Conservation (phyloP, 2,888 invertebrate genomes). For the Rugalucina vietnamica region DNA sequence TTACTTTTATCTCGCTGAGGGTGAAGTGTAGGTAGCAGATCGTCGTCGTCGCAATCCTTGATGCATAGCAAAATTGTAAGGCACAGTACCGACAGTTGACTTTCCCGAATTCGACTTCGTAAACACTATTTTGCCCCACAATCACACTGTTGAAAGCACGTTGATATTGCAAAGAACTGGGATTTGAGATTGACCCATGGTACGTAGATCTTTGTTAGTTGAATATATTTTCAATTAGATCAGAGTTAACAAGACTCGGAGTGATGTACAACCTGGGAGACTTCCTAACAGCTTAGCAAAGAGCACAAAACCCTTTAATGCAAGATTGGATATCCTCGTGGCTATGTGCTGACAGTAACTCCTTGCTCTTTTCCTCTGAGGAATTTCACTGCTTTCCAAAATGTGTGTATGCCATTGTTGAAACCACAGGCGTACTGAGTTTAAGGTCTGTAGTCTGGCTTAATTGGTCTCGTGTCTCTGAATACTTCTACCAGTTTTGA, state of each 20-base stretch:
- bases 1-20: background rate
- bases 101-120: conserved; percentile 18
- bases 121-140: conserved; percentile 35
- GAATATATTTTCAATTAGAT: conserved; percentile 54
- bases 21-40: background rate
- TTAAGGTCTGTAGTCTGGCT: background rate
- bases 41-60: background rate
- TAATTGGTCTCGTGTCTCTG: conserved; percentile 1
- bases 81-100: no score
- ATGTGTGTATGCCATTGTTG: conserved; percentile 16
- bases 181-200: conserved; percentile 53
- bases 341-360: background rate
- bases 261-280: conserved; percentile 29
- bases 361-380: background rate
- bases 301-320: conserved; percentile 35
- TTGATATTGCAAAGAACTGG: conserved; percentile 46
- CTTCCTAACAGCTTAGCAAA: conserved; percentile 14
- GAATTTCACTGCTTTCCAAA: no score
- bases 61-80: no score
- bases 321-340: conserved; percentile 39
- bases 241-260: conserved; percentile 55
- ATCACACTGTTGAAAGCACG: conserved; percentile 44
- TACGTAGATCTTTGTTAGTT: conserved; percentile 46
- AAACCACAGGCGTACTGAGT: conserved; percentile 26
- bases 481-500: background rate